phyloP scores from a whole-genome alignment of 2,113 vertebrate species.

The Spea multiplicata region DNA sequence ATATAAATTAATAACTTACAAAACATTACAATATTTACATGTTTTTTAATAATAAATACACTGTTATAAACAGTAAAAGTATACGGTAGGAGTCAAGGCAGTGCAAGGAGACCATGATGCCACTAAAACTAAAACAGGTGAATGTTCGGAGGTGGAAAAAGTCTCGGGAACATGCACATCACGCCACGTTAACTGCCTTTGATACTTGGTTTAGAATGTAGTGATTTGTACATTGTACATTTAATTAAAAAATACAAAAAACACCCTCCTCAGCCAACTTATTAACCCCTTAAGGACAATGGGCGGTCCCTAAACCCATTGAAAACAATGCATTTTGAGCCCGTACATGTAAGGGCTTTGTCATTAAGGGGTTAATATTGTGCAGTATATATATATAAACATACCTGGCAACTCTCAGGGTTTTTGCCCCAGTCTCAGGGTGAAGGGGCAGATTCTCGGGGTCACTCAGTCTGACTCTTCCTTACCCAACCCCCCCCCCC shows the following conservation, averaged over 20 bases:
- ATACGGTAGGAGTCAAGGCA: conserved; percentile 84
- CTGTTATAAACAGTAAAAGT: conserved; percentile 96
- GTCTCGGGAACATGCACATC: conserved; percentile 42
- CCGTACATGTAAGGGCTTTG: too few relatives aligned
- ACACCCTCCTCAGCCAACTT: neutral
- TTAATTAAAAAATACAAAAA: neutral
- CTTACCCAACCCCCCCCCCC: too few relatives aligned
- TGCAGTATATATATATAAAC: conserved; percentile 37
- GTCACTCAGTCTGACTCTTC: too few relatives aligned
- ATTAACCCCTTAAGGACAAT: too few relatives aligned
- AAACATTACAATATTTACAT: conserved; percentile 97
- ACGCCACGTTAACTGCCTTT: conserved; percentile 37
- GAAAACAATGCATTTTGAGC: too few relatives aligned
- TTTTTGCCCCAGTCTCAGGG: too few relatives aligned
- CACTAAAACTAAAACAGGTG: conserved; percentile 37
- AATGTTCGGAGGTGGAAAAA: conserved; percentile 11
- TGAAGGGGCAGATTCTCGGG: too few relatives aligned
- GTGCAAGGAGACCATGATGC: conserved; percentile 75
- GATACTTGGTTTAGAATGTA: conserved; percentile 24
- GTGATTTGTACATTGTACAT: conserved; percentile 39
- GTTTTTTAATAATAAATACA: conserved; percentile 90
- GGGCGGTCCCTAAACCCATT: too few relatives aligned
- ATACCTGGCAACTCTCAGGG: too few relatives aligned
- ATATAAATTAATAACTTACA: conserved; percentile 99
- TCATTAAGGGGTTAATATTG: too few relatives aligned